Conservation (phyloP, 2,797 vertebrate genomes). For the Gambusia yucatana region DNA sequence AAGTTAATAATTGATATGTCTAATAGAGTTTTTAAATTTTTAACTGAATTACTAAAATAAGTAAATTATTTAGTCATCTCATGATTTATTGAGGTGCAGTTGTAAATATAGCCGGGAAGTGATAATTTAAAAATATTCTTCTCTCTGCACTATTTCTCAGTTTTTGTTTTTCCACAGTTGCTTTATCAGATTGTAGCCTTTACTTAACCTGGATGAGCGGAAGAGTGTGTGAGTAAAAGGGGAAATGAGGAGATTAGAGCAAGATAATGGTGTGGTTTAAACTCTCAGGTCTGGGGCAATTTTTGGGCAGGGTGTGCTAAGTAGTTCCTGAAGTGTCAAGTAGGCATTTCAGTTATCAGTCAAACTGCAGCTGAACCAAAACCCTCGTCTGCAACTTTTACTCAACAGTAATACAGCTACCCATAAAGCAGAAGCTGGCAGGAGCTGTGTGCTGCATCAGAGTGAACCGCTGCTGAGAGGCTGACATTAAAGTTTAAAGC, state of each 20-base stretch:
- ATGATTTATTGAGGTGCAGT: not conserved
- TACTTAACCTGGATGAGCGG: not conserved
- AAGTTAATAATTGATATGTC: not conserved
- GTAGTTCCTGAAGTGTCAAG: constrained; percentile 73
- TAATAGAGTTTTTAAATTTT: not conserved
- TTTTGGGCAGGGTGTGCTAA: not conserved
- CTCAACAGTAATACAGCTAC: constrained; percentile 43
- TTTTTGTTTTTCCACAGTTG: not conserved
- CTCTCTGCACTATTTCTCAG: not conserved
- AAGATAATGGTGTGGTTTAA: constrained; percentile 52
- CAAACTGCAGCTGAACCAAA: constrained; percentile 36
- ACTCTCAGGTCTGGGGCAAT: not conserved
- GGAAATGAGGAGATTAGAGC: constrained; percentile 50
- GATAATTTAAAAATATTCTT: too few relatives aligned
- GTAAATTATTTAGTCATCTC: not conserved
- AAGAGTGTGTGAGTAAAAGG: not conserved
- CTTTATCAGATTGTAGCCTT: not conserved
- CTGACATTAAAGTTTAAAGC: constrained; percentile 62
- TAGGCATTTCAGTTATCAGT: constrained; percentile 39
- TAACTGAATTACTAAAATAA: not conserved
- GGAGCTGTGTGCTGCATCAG: constrained; percentile 50
- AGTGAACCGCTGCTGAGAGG: constrained; percentile 40
- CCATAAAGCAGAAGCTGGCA: constrained; percentile 45
- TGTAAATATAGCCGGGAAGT: not conserved
- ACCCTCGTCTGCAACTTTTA: constrained; percentile 37